Percentiles rank a stretch among this genome's conserved stretches.
These are phyloP conservation scores for Ptilodon capucinus DNA, from an alignment of 2,888 invertebrate species.

Conservation along the genomic window DNA sequence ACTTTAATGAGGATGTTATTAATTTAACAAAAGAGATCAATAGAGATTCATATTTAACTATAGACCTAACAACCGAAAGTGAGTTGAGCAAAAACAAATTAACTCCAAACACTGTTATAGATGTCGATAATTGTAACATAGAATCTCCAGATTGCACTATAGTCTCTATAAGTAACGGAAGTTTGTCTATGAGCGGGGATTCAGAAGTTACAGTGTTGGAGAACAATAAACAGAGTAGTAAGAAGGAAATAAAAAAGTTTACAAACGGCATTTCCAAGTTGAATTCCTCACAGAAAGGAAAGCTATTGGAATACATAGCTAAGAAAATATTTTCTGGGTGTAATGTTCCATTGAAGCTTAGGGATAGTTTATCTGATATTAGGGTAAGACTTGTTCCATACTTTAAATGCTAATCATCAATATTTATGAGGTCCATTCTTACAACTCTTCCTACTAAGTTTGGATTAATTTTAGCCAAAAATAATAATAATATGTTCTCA, in stretches of 20 bases:
- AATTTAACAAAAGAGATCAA: constrained; percentile 58
- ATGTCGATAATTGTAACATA: constrained; percentile 44
- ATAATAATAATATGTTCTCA: too few relatives aligned
- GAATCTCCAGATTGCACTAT: constrained; percentile 47
- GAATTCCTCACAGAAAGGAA: constrained; percentile 52
- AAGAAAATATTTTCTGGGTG: constrained; percentile 64
- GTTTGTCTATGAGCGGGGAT: constrained; percentile 58
- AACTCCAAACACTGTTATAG: constrained; percentile 29
- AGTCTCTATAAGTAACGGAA: constrained; percentile 42
- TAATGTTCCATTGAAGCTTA: constrained; percentile 33
- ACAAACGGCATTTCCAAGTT: constrained; percentile 57
- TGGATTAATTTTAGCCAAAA: too few relatives aligned
- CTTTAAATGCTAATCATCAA: too few relatives aligned
- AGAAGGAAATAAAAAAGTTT: constrained; percentile 45
- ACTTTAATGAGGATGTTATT: constrained; percentile 33
- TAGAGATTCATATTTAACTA: constrained; percentile 57
- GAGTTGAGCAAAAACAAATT: constrained; percentile 10
- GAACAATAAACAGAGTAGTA: constrained; percentile 24
- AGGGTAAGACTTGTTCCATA: constrained; percentile 37
- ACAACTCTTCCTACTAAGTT: too few relatives aligned
- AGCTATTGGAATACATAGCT: constrained; percentile 57
- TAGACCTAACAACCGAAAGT: constrained; percentile 59
- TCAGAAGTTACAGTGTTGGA: constrained; percentile 62
- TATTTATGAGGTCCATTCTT: too few relatives aligned
- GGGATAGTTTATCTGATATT: constrained; percentile 27